Conservation (phyloP, 2,113 vertebrate species). For the Sciurus niger region DNA sequence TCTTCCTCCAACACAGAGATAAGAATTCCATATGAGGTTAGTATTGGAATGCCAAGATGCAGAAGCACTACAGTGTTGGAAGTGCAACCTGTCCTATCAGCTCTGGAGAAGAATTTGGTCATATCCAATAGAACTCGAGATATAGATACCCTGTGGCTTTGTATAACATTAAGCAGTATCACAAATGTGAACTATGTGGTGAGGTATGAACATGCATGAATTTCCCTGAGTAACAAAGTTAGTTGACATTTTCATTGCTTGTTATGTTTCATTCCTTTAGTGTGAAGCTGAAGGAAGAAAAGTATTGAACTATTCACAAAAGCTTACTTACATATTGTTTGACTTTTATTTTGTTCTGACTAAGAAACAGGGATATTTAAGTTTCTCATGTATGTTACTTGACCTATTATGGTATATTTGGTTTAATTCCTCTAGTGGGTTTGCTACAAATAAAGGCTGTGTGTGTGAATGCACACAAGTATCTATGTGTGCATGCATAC, state of each 20-base stretch:
- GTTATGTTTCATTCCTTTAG: not conserved
- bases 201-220: not conserved
- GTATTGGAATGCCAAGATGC: not conserved
- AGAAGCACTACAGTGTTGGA: not conserved
- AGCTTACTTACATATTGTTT: not conserved
- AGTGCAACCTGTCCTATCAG: not conserved
- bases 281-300: not conserved
- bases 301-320: not conserved
- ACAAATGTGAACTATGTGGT: not conserved
- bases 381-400: not conserved
- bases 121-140: not conserved
- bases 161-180: not conserved
- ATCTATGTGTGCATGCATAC: rapidly evolving
- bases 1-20: not conserved
- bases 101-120: too few species aligned
- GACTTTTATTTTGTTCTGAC: not conserved
- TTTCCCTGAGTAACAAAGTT: not conserved
- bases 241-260: not conserved
- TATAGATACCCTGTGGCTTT: not conserved
- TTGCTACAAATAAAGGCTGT: not conserved
- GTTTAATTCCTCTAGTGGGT: not conserved
- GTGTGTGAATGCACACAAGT: too few species aligned
- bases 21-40: not conserved
- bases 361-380: not conserved
- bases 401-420: not conserved